These are phyloP conservation scores for Neodiprion virginianus DNA, from an alignment of 1,140 invertebrate genomes.

Conservation along the genomic window DNA sequence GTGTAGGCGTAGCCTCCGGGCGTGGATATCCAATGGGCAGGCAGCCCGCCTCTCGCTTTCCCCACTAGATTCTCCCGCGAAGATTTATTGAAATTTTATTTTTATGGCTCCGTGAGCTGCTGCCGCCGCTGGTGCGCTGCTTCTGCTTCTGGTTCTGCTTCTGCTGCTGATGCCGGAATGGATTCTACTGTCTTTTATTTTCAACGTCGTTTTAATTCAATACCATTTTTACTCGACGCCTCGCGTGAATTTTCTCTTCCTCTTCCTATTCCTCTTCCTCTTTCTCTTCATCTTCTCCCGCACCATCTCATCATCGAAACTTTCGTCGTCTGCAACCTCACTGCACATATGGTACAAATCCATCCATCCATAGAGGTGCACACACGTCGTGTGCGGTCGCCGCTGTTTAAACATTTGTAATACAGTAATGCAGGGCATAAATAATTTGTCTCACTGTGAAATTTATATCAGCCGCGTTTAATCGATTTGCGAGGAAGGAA, in stretches of 20 bases:
- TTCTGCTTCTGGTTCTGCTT: slow-evolving; percentile 18
- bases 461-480: too few relatives aligned
- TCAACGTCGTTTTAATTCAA: slow-evolving; percentile 1
- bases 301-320: slow-evolving; percentile 31
- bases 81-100: slow-evolving; percentile 66
- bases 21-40: slow-evolving; percentile 49
- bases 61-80: slow-evolving; percentile 44
- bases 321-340: neutral
- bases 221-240: neutral
- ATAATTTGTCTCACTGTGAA: too few relatives aligned
- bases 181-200: slow-evolving; percentile 24
- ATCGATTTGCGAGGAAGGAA: too few relatives aligned
- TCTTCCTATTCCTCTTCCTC: slow-evolving; percentile 13
- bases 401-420: too few relatives aligned
- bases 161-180: slow-evolving; percentile 1
- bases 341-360: too few relatives aligned
- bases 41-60: slow-evolving; percentile 49
- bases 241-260: neutral
- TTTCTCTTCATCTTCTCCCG: slow-evolving; percentile 30
- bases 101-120: slow-evolving; percentile 57
- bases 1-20: slow-evolving; percentile 52
- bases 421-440: too few relatives aligned
- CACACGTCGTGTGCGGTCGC: too few relatives aligned
- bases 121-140: slow-evolving; percentile 24
- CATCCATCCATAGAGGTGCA: too few relatives aligned